Percentiles rank a stretch among this genome's conserved stretches.
Evolutionary conservation across 1,140 invertebrate genomes (phyloP).

Genomic region (Trinorchestia longiramus): DNA sequence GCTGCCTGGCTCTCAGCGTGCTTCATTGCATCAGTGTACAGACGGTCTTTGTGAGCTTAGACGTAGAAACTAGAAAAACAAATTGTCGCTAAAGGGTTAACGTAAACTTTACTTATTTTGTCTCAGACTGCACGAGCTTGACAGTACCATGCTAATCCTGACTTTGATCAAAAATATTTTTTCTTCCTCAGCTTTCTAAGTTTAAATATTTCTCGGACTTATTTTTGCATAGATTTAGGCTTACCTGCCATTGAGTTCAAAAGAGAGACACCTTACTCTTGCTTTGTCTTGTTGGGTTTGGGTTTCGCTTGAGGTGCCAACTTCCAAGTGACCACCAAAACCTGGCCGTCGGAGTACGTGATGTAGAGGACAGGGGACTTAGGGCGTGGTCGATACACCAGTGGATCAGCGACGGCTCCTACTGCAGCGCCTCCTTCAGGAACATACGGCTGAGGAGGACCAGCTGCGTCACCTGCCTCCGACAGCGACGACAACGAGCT

Average conservation of each 20-base stretch:
- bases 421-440: background rate
- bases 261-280: background rate
- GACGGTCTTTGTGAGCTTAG: no score
- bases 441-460: background rate
- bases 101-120: background rate
- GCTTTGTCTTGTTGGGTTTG: background rate
- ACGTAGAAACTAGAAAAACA: background rate
- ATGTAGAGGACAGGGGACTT: conserved; percentile 1
- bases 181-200: background rate
- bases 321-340: background rate
- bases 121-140: background rate
- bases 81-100: no score
- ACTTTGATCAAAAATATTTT: background rate
- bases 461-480: background rate
- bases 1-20: no score
- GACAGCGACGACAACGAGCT: background rate
- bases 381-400: background rate
- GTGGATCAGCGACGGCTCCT: background rate
- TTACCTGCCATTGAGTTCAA: background rate
- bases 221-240: background rate
- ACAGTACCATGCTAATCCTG: background rate
- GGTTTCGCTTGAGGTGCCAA: background rate
- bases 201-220: background rate
- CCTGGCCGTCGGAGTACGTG: background rate
- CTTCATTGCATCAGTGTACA: no score